Evolutionary conservation across 1,140 invertebrate genomes (phyloP).

Genomic region (Pogonomyrmex californicus): DNA sequence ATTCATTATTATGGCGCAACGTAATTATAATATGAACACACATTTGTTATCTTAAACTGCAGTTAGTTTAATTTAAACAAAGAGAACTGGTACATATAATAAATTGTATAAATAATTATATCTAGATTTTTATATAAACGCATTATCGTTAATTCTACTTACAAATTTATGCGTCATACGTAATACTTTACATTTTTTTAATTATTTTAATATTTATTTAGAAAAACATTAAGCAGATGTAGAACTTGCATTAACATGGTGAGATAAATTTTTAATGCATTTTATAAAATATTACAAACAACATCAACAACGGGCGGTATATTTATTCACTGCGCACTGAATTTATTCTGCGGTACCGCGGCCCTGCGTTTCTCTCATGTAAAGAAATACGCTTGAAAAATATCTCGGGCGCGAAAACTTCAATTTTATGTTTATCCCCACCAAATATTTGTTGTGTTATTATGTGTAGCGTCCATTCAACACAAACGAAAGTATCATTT

Average conservation of each 20-base stretch:
- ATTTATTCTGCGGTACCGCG: constrained; percentile 33
- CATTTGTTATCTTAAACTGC: neutral
- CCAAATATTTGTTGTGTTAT: constrained; percentile 53
- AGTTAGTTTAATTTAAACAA: neutral
- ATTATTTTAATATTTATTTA: neutral
- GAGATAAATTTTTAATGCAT: constrained; percentile 47
- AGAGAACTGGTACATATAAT: neutral
- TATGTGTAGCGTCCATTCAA: neutral
- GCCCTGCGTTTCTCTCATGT: neutral
- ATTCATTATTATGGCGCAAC: constrained; percentile 2
- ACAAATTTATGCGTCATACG: neutral
- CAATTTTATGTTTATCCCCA: constrained; percentile 54
- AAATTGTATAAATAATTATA: neutral
- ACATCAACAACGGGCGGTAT: constrained; percentile 25
- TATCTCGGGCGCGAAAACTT: constrained; percentile 28
- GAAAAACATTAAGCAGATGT: neutral
- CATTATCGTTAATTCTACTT: neutral
- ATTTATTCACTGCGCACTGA: constrained; percentile 27
- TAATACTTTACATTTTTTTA: neutral
- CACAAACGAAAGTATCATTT: constrained; percentile 11
- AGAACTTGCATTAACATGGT: constrained; percentile 15
- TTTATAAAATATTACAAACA: constrained; percentile 38
- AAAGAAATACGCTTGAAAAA: constrained; percentile 56
- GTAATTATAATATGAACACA: constrained; percentile 33
- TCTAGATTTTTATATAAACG: neutral